Percentiles rank a stretch among this genome's conserved stretches.
Evolutionary conservation across 1,140 invertebrate genomes (phyloP).

Genomic region (honey bee (Apis mellifera)): Amel_HAv3.1 CM009931.2:5640001-5640500

Average conservation of each 20-base stretch:
- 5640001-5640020: constrained; percentile 76
- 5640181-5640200: constrained; percentile 79
- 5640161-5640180: constrained; percentile 81
- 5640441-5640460: constrained; percentile 77
- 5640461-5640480: constrained; percentile 79
- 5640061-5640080: constrained; percentile 73
- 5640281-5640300: constrained; percentile 67
- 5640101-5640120: constrained; percentile 77
- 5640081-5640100: constrained; percentile 70
- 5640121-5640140: constrained; percentile 75
- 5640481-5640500: constrained; percentile 71
- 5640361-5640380: not conserved
- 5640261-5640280: constrained; percentile 68
- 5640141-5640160: constrained; percentile 80
- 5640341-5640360: not conserved
- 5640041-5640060: constrained; percentile 76
- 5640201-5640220: constrained; percentile 77
- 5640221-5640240: constrained; percentile 72
- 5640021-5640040: constrained; percentile 73
- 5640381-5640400: constrained; percentile 73
- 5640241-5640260: constrained; percentile 66
- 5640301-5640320: constrained; percentile 17
- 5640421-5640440: constrained; percentile 78
- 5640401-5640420: constrained; percentile 79
- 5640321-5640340: not conserved